Evolutionary conservation across 2,888 invertebrate species (phyloP).

Genomic region (Congeria kusceri): DNA sequence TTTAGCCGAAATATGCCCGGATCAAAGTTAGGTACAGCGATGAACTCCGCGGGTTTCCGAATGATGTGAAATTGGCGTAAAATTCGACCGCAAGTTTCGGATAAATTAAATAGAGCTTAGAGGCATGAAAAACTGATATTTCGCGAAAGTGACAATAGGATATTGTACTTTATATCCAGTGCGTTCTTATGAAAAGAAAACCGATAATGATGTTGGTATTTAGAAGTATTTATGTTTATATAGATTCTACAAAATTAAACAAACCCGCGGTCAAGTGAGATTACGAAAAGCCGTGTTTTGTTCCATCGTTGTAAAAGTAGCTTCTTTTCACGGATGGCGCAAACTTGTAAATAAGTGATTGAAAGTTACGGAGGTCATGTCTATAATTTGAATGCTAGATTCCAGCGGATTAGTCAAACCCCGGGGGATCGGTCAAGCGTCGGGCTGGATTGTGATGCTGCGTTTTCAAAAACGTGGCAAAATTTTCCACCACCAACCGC

Average conservation of each 20-base stretch:
- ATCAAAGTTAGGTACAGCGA: conserved; percentile 28
- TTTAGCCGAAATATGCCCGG: conserved; percentile 4
- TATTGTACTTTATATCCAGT: conserved; percentile 18
- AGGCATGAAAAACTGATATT: background rate
- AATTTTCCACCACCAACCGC: no score
- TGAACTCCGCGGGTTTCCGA: conserved; percentile 5
- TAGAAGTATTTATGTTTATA: conserved; percentile 16
- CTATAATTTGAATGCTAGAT: conserved; percentile 42
- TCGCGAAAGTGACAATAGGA: conserved; percentile 32
- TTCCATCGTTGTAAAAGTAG: conserved; percentile 29
- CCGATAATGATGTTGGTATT: conserved; percentile 25
- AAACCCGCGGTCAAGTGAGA: conserved; percentile 42
- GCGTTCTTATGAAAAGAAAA: conserved; percentile 9
- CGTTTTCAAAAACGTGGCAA: no score
- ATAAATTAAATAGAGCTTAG: background rate
- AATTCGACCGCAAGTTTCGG: conserved; percentile 9
- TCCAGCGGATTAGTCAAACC: conserved; percentile 26
- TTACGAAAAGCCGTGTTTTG: conserved; percentile 16
- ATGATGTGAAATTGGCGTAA: background rate
- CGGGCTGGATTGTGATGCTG: background rate
- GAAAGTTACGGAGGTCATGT: conserved; percentile 45
- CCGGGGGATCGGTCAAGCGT: background rate
- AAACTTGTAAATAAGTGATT: conserved; percentile 34
- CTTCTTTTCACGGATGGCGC: conserved; percentile 25
- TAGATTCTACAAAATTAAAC: conserved; percentile 39